These are phyloP conservation scores for Polia nebulosa DNA, from an alignment of 2,888 invertebrate genomes.

Conservation along the genomic window DNA sequence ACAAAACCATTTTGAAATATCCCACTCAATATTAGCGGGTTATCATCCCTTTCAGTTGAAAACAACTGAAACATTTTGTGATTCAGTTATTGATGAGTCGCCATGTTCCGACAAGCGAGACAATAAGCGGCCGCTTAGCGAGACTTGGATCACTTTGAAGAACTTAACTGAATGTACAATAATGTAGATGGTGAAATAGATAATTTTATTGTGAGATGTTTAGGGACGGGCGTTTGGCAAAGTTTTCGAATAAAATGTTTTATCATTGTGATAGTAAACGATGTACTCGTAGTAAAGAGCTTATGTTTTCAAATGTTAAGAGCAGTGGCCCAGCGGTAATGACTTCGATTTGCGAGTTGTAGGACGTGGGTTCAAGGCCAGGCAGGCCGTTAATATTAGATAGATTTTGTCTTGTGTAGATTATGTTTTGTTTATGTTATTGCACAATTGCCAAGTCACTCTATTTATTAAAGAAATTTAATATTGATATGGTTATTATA, in stretches of 20 bases:
- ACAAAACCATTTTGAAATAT: constrained; percentile 1
- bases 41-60: constrained; percentile 34
- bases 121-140: constrained; percentile 47
- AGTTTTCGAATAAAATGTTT: constrained; percentile 30
- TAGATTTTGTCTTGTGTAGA: too few relatives aligned
- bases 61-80: constrained; percentile 40
- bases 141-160: constrained; percentile 42
- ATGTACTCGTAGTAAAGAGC: too few relatives aligned
- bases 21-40: neutral
- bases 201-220: constrained; percentile 36
- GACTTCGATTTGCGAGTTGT: too few relatives aligned
- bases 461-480: too few relatives aligned
- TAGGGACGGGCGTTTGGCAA: neutral
- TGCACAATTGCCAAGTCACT: too few relatives aligned
- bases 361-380: too few relatives aligned
- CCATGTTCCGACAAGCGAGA: constrained; percentile 42
- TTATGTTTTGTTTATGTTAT: too few relatives aligned
- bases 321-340: too few relatives aligned
- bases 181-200: constrained; percentile 39
- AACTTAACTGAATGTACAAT: constrained; percentile 33
- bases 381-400: too few relatives aligned
- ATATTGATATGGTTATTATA: too few relatives aligned
- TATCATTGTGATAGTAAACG: neutral
- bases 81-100: constrained; percentile 56
- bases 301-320: too few relatives aligned